phyloP scores from a whole-genome alignment of 2,888 invertebrate genomes.

The Cryptocephalus moraei region DNA sequence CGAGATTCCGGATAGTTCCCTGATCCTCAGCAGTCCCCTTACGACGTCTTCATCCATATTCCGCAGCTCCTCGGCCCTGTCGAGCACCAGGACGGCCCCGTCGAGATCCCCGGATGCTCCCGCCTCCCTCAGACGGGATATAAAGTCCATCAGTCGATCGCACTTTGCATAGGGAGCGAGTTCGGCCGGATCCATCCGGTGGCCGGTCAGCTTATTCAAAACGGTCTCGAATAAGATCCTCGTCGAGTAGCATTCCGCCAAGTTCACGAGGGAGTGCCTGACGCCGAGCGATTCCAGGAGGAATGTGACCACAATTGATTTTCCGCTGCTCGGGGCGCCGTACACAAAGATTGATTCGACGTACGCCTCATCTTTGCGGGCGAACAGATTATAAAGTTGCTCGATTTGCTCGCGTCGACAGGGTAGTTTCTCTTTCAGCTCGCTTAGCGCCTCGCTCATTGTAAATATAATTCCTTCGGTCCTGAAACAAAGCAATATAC shows the following conservation, averaged over 20 bases:
- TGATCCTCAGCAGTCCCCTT: slow-evolving; percentile 59
- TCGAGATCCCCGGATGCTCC: slow-evolving; percentile 31
- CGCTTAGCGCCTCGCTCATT: not conserved
- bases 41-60: slow-evolving; percentile 65
- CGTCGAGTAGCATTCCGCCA: slow-evolving; percentile 70
- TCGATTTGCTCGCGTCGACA: slow-evolving; percentile 31
- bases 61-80: slow-evolving; percentile 71
- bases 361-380: slow-evolving; percentile 49
- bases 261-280: slow-evolving; percentile 58
- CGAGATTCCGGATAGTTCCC: slow-evolving; percentile 61
- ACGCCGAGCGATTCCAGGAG: slow-evolving; percentile 49
- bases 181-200: slow-evolving; percentile 33
- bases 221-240: slow-evolving; percentile 70
- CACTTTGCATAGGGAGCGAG: slow-evolving; percentile 44
- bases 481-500: too few relatives aligned
- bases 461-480: not conserved
- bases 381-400: slow-evolving; percentile 33
- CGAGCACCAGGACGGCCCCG: slow-evolving; percentile 59
- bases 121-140: slow-evolving; percentile 32
- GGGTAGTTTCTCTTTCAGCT: slow-evolving; percentile 22
- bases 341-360: slow-evolving; percentile 64
- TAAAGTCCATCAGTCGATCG: slow-evolving; percentile 59
- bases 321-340: slow-evolving; percentile 79
- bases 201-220: slow-evolving; percentile 46
- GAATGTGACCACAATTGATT: slow-evolving; percentile 57